Evolutionary conservation across 2,113 vertebrate genomes (phyloP).

Genomic region (Notarius lentiginosus): DNA sequence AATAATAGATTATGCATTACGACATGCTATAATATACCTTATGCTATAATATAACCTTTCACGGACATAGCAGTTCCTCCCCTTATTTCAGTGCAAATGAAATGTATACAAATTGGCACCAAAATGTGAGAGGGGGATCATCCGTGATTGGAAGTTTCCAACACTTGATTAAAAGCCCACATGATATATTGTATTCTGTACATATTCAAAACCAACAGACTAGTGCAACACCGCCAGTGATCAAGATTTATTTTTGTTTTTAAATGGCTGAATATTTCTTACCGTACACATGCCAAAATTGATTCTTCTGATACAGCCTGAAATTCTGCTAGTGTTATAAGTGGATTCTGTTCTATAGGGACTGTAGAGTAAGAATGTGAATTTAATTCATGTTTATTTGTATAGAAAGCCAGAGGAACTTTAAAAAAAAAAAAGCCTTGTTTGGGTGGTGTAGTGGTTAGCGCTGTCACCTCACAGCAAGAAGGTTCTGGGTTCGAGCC

Average conservation of each 20-base stretch:
- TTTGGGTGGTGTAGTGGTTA: not conserved
- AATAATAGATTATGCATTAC: not conserved
- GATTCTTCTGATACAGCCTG: not conserved
- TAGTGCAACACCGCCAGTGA: not conserved
- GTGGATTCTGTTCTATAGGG: too few species aligned
- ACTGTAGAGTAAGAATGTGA: too few species aligned
- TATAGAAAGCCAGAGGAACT: not conserved
- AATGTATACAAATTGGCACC: not conserved
- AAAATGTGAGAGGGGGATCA: not conserved
- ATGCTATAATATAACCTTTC: not conserved
- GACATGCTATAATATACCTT: not conserved
- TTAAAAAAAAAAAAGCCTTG: not conserved
- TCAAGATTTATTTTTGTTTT: not conserved
- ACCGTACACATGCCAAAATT: not conserved
- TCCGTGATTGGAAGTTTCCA: too few species aligned
- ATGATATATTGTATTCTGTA: too few species aligned
- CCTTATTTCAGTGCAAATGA: not conserved
- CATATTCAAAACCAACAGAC: too few species aligned
- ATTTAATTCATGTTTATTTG: not conserved
- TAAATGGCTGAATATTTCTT: not conserved
- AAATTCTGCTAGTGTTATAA: not conserved
- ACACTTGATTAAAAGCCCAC: too few species aligned
- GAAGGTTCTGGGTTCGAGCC: too few species aligned
- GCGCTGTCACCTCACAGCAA: too few species aligned
- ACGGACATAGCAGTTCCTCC: not conserved